Evolutionary conservation across 2,797 vertebrate genomes (phyloP), one percentile per base, ranked within the genome.

Genomic region (Balearica regulorum): DNA sequence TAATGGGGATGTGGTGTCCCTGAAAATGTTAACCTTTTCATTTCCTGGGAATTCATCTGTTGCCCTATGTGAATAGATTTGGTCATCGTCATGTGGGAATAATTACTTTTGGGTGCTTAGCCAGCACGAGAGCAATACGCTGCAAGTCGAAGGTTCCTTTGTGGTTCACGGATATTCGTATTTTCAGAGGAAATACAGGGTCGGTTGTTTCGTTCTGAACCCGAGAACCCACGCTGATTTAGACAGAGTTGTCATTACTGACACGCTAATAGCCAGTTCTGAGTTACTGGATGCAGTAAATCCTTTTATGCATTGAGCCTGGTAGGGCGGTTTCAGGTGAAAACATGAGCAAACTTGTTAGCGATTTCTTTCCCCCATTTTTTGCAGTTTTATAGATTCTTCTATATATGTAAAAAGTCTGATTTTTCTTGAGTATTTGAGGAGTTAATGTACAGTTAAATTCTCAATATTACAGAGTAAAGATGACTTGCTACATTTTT

Each of bases 331-430:
- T 93, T 95, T 88, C 88, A 58, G 43, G 80, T 81, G 58, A 65
- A 79, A 79, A 95, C 91, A 9, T 41, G 91, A 95, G 65, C 80
- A 69, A 90, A 95, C 91, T 90, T 92, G 89, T 79, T 75, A 86
- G 46, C 65, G 54, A 8, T 90, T 92, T 82, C 49, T 75, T 87
- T 76, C 37, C 41, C 22, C 10, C 81, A 4, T 89, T 49, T 73
- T 83, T 65, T 80, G 11, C 44, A 5, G 19, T 44, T 96, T 69
- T 80, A 51, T 41, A 11, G 46, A 5, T 77, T 77, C 35, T 60
- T 60, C 31, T 83, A 0, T 37, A 8, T 8, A 5, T 20, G 21
- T 75, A 25, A 48, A 79, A 87, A 48, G 6, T 12, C 33, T 19
- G 11, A 12, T 75, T 77, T 77, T 94, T 53, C 24, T 60, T 12